phyloP scores from a whole-genome alignment of 2,797 vertebrate species.

The Potorous gilbertii region DNA sequence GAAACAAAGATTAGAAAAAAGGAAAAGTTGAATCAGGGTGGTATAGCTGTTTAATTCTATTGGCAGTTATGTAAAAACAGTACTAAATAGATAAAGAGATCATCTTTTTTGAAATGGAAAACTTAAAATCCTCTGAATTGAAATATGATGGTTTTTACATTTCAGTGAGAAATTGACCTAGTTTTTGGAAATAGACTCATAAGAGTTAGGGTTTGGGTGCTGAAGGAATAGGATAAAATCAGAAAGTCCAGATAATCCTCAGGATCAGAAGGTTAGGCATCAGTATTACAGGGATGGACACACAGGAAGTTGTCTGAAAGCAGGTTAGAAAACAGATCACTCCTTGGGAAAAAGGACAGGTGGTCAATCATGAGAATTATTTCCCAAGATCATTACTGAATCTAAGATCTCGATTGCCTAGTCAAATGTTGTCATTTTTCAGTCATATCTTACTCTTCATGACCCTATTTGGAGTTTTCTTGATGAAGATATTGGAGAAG shows the following conservation, averaged over 20 bases:
- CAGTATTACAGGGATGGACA: neutral
- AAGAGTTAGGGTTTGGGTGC: neutral
- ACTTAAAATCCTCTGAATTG: conserved; percentile 1
- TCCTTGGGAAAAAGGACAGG: neutral
- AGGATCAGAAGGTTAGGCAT: neutral
- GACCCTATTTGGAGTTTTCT: neutral
- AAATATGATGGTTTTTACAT: conserved; percentile 33
- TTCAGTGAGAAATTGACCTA: conserved; percentile 48
- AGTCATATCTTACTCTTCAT: neutral
- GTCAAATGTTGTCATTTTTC: neutral
- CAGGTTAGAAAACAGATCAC: neutral
- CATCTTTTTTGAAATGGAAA: neutral
- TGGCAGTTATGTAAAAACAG: conserved; percentile 24
- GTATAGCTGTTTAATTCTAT: conserved; percentile 3
- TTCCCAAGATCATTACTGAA: neutral
- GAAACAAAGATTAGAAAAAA: conserved; percentile 50
- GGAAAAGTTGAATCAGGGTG: conserved; percentile 39
- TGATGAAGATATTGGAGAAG: neutral
- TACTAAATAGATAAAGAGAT: conserved; percentile 25
- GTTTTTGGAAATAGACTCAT: conserved; percentile 35
- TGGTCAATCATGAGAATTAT: neutral
- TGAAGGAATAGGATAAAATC: conserved; percentile 40
- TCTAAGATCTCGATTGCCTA: neutral
- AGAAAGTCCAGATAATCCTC: neutral
- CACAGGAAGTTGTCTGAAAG: neutral